Evolutionary conservation across 2,888 invertebrate species (phyloP), one percentile per base, ranked within the genome.

Genomic region (Belgica antarctica): DNA sequence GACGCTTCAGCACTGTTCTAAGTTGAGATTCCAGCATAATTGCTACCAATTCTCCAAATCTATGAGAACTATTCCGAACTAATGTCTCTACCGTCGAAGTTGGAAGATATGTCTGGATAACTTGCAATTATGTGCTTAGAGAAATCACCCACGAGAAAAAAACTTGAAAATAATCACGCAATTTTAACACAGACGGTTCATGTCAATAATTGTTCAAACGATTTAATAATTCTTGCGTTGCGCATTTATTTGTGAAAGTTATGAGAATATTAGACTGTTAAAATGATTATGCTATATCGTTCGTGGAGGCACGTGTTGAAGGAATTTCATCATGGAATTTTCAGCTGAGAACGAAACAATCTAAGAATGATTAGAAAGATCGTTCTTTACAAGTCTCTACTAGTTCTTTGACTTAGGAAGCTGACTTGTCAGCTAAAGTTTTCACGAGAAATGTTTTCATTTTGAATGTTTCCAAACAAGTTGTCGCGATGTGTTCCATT

Each of bases 51-150:
- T 52, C 52, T 22, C 17, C 22, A 52, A 52, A 4, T 52, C 17
- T 22, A 52, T 52, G 52, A 52, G 52, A 52, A 52, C 52, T 22
- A 52, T n/a, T 52, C 19, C 5, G 41, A n/a, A n/a, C 22, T 52
- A 52, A 52, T 52, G 52, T 8, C 52, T 52, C 22, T 17, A 22
- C 52, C 4, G 22, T n/a, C 17, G 52, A 52, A 52, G 52, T n/a
- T n/a, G 52, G 52, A 19, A 52, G 5, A 27, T 27, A 59, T 59
- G 59, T 27, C 52, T 27, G n/a, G n/a, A n/a, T n/a, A n/a, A n/a
- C n/a, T 31, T 31, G 31, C 62, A 62, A 62, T 62, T 62, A 62
- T 62, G 62, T 62, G 62, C 62, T 62, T 62, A 62, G 34, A 3
- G 31, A 62, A 62, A 62, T 62, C 62, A 62, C 62, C 62, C 62